Base-by-base conservation (phyloP, 2,888 invertebrate genomes). In the Theretra japonica region DNA sequence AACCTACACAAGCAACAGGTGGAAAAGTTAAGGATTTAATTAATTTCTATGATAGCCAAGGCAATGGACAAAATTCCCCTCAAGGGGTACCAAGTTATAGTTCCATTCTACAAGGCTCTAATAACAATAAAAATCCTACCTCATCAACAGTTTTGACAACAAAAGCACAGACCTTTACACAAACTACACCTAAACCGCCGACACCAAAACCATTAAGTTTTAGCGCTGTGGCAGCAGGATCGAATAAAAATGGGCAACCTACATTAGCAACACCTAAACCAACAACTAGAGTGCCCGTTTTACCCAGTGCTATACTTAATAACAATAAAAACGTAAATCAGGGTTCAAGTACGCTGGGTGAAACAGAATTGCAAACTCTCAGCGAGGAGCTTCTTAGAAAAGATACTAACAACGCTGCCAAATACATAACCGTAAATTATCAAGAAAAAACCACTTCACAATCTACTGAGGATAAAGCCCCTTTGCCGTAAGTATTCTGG, bases 381-480 rank as follows among this genome's bases (percentile, higher is more conserved):
- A 96, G 97, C 21, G 97, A 98, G 90, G 95, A 95, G 70, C 89
- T 98, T 25, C 94, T 97, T 73, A 95, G 94, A 72, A 96, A 97
- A 84, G 98, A 98, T 84, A 90, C 89, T 0, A 97, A 97, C 86
- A 97, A 97, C 86, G 97, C 96, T 58, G 95, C 96, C 7, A 96
- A 91, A 82, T 95, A 95, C 77, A 93, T 97, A n/a, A 96, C 95
- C 0, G 83, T 97, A 2, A 97, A 97, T 86, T 95, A 96, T 74
- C 98, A 98, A 91, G 96, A 96, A 75, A 96, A 96, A 86, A 97
- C 97, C 0, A 95, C 96, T 2, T 96, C 97, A 11, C 95, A 95
- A 69, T 96, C 96, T 21, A 91, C 90, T 70, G 95, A 92, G 19
- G 98, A 98, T 85, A 96, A 96, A 87, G 97, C 98, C 8, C 96